Base-by-base conservation (phyloP, 1,140 invertebrate species). In the Saxidomus purpurata region DNA sequence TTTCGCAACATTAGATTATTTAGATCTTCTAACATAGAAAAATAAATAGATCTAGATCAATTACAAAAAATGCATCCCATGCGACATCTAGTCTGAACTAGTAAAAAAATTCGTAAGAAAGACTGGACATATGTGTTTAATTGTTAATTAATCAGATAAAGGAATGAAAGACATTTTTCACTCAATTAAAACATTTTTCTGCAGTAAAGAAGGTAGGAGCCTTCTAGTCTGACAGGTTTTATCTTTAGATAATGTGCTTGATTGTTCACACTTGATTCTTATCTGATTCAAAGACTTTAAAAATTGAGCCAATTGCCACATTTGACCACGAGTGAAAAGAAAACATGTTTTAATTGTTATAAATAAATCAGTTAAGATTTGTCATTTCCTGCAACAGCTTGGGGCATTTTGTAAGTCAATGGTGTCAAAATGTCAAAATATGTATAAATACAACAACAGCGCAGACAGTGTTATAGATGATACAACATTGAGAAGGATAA, bases 291-390 rank as follows among this genome's bases (percentile, higher is more conserved):
- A 79, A 79, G 40, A 79, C 17, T 31, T 76, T 31, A 31, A 25
- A 49, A 38, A 40, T 49, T 55, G 31, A 34, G 47, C 76, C 49
- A 55, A 40, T 79, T 79, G 28, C 28, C 76, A 79, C 76, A 47
- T 79, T 79, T 55, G 34, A 71, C 22, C 13, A 71, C 9, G 34
- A 19, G 8, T 71, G 34, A 38, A 71, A 71, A 71, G 67, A 71
- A 71, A 38, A 38, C 38, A 71, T 71, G 36, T 71, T 79, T 79
- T 79, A 79, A 79, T 79, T 55, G 31, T 55, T 77, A 49, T 40
- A 55, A 79, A 79, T 49, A 40, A 15, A n/a, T 31, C 47, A 79
- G 22, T 79, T 55, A 31, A 76, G 25, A 71, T 38, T 19, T 36
- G 43, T 55, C 43, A 52, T 55, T 79, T 79, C 76, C 49, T 55